Base-by-base conservation (phyloP, 1,140 invertebrate genomes). In the Zophobas atratus region DNA sequence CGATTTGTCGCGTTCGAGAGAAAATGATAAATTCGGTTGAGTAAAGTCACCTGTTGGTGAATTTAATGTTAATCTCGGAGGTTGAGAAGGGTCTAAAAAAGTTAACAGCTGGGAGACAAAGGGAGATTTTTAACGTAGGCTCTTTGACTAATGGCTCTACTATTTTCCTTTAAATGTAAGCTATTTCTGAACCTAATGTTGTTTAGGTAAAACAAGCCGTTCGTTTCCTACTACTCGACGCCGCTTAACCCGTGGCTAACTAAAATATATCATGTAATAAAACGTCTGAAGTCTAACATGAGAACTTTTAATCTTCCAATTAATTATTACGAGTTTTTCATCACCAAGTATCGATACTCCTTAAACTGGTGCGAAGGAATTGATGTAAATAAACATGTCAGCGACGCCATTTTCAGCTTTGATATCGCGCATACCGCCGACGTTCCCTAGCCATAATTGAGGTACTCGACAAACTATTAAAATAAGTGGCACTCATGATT, bases 151-250 rank as follows among this genome's bases (percentile, higher is more conserved):
- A 73, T 73, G 71, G 71, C 55, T 73, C 71, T 55, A 56, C 36
- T 56, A 41, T 73, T 73, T 55, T 73, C 71, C 48, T 73, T 53
- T 73, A 56, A 73, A 73, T 56, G 71, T 73, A 73, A 73, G 71
- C 49, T 73, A 73, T 73, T 73, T 56, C 38, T 43, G 56, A 73
- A 73, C 71, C 38, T 73, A 73, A 73, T 73, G 71, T 73, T 73
- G 71, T 73, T 73, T 55, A 53, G 55, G 71, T 73, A 73, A 55
- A 73, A 73, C 71, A 73, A 55, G 71, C 33, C 55, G 56, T 73
- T 73, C 71, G 71, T 73, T 73, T 73, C 34, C 49, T 73, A 56
- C 71, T 73, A 73, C 48, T 72, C 41, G 55, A 53, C 55, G 48
- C 38, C 39, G 71, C 36, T 73, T 73, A 53, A 73, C 55, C 71